Evolutionary conservation across 1,140 invertebrate species (phyloP), one percentile per base, ranked within the genome.

Genomic region (Cepaea nemoralis): DNA sequence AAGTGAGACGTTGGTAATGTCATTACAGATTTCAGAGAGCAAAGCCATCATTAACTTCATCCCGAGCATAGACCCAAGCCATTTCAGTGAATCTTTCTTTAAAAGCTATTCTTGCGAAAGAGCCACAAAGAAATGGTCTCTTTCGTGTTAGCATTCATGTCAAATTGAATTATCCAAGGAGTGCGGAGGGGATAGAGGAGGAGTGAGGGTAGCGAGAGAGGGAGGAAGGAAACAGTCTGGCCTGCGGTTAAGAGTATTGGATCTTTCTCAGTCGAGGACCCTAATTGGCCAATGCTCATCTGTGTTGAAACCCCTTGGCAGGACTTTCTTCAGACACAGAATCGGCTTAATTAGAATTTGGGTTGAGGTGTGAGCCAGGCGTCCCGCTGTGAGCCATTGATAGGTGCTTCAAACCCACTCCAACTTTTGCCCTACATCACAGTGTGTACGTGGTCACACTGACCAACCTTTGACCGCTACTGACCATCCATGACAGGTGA

Each of bases 41-140:
- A 31, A 75, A 75, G 73, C 42, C 48, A 12, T 75, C 31, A 75
- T 75, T 75, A 75, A 75, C 73, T 55, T 75, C 73, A 75, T 50
- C 73, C 73, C 31, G n/a, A 27, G 22, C 48, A 45, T 42, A 45
- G 40, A 40, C 1, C 69, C 69, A 3, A 70, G 59, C n/a, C 59
- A 63, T 31, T 63, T 63, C 59, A 31, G 59, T 63, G 59, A 63
- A 63, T 24, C 69, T 1, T 70, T 6, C 0, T 24, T 70, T 27
- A 14, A 6, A 1, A 24, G 12, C 69, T 37, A 70, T 70, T 70
- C 39, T 40, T n/a, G 35, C 22, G 35, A 39, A n/a, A 37, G n/a
- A 40, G 40, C 69, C 39, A 70, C 35, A 42, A 63, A 63, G 59
- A 63, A 19, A 31, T 31, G 59, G 59, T 6, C n/a, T 31, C 22